phyloP scores from a whole-genome alignment of 2,113 vertebrate genomes.

The Gambusia holbrooki region DNA sequence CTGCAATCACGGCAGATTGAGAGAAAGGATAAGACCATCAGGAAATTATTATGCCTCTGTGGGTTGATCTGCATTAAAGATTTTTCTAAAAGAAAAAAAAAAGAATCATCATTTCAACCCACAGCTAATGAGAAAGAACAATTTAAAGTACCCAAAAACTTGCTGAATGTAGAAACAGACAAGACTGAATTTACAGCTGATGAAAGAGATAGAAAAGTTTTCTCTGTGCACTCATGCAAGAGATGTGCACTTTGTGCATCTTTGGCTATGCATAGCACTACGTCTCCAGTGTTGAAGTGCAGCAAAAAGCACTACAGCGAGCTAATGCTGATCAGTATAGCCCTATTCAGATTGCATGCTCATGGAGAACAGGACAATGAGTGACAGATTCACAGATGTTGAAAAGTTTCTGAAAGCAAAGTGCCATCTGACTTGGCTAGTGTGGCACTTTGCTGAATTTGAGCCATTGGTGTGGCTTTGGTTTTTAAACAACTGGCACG shows the following conservation, averaged over 20 bases:
- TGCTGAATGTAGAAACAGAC: conserved; percentile 18
- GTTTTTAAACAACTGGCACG: conserved; percentile 52
- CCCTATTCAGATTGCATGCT: conserved; percentile 69
- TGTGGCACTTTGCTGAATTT: conserved; percentile 39
- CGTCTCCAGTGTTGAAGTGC: conserved; percentile 47
- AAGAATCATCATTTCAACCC: conserved; percentile 45
- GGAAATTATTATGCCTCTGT: conserved; percentile 26
- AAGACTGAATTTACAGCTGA: conserved; percentile 15
- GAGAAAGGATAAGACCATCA: conserved; percentile 46
- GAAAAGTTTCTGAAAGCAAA: conserved; percentile 28
- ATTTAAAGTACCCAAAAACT: conserved; percentile 10
- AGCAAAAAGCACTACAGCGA: conserved; percentile 37
- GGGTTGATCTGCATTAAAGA: conserved; percentile 35
- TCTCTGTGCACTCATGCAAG: conserved; percentile 64
- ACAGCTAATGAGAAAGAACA: conserved; percentile 27
- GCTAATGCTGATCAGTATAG: conserved; percentile 54
- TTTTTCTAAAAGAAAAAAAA: not conserved
- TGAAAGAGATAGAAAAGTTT: conserved; percentile 34
- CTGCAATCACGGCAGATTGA: conserved; percentile 51
- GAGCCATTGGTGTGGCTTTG: conserved; percentile 67
- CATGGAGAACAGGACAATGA: conserved; percentile 26
- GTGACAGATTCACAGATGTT: conserved; percentile 36
- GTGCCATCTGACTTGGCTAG: conserved; percentile 27
- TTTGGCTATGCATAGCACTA: conserved; percentile 70
- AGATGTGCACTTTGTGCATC: conserved; percentile 54